Conservation (phyloP, 2,797 vertebrate genomes). For the Rhodeus uyekii region DNA sequence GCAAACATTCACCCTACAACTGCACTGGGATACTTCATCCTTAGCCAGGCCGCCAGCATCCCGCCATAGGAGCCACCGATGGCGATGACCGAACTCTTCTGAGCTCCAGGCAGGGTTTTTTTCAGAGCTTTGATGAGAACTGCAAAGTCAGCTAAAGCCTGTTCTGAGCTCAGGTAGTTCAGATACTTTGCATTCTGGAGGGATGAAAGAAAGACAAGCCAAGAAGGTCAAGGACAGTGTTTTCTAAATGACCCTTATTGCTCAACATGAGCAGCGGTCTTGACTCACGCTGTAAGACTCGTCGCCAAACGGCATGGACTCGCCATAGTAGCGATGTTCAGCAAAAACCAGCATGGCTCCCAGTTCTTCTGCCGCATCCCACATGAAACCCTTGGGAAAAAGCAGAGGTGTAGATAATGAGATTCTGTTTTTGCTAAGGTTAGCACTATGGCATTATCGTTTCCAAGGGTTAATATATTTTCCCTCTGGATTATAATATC, state of each 20-base stretch:
- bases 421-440: not conserved
- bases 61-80: constrained; percentile 94
- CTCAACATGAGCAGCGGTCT: not conserved
- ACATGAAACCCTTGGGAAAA: constrained; percentile 90
- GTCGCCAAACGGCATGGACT: constrained; percentile 92
- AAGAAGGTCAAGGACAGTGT: not conserved
- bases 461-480: not conserved
- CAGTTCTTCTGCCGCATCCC: constrained; percentile 89
- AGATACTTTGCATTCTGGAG: constrained; percentile 87
- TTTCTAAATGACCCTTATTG: not conserved
- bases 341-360: constrained; percentile 95
- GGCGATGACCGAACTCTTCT: constrained; percentile 86
- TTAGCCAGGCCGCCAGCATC: constrained; percentile 95
- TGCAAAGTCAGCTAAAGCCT: constrained; percentile 94
- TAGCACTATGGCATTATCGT: not conserved
- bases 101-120: constrained; percentile 71
- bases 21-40: constrained; percentile 94
- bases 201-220: not conserved
- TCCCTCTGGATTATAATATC: not conserved
- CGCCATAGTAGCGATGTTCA: constrained; percentile 95
- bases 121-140: constrained; percentile 85
- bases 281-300: constrained; percentile 85
- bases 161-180: constrained; percentile 93
- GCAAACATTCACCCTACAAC: constrained; percentile 84
- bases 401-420: not conserved